Evolutionary conservation across 2,888 invertebrate genomes (phyloP), one percentile per base, ranked within the genome.

Genomic region (Lagria hirta): DNA sequence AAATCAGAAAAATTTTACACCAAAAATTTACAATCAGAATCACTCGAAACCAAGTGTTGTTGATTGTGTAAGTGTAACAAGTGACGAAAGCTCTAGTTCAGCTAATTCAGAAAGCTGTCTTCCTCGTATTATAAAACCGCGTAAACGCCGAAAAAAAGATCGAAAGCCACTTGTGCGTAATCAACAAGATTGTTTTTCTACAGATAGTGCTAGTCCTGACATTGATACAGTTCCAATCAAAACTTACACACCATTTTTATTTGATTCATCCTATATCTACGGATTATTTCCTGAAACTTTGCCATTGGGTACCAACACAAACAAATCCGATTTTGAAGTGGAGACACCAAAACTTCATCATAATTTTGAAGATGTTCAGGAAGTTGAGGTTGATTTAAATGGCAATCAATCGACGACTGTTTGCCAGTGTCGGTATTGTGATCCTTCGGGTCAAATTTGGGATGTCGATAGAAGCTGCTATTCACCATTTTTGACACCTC

Each of bases 131-230:
- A 91, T 92, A 61, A 92, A 92, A 70, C 91, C 91, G 3, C 76
- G 92, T 32, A 92, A 92, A 68, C 80, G 92, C 34, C 82, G 91
- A 66, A 92, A 91, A 82, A 92, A 91, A 72, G 91, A 91, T 68
- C 78, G 89, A 56, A 88, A 89, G 72, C 86, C 88, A 18, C 64
- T 88, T 16, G 55, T 61, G 20, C 56, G 62, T 11, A 53, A 54
- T 41, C 66, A 58, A 48, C 52, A 53, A 48, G 68, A 61, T 40
- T 65, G 54, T 10, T 65, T 64, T 43, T 64, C 65, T 12, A 65
- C 65, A 3, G 67, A 68, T 34, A 62, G 65, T 53, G 58, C 60
- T 43, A 67, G 66, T 54, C 67, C 67, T 2, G 67, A 67, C 40
- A 55, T 64, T 8, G 43, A 48, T 18, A 15, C 26, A 8, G 13